Conservation (phyloP, 2,797 vertebrate genomes). For the Myotis pilosus region DNA sequence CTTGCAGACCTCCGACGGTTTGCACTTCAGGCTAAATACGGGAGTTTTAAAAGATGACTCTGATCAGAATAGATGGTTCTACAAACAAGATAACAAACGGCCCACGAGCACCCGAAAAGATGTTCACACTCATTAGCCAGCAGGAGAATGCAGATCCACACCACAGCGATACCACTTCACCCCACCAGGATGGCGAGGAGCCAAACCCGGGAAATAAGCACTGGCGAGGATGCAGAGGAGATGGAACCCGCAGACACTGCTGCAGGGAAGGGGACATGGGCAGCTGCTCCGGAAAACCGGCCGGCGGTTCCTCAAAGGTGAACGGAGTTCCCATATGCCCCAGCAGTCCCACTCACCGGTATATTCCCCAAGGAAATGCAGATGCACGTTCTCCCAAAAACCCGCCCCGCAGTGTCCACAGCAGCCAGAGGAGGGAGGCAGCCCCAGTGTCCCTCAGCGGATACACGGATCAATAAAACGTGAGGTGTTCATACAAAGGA, state of each 20-base stretch:
- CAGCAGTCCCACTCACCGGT: neutral
- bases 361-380: neutral
- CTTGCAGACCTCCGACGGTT: neutral
- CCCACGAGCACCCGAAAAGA: neutral
- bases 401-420: neutral
- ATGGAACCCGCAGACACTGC: neutral
- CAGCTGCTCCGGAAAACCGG: neutral
- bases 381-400: neutral
- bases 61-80: neutral
- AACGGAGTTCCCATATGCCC: neutral
- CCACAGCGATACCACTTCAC: accelerated
- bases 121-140: neutral
- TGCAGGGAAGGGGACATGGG: accelerated
- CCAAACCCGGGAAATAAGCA: neutral
- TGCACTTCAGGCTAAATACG: neutral
- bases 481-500: accelerated
- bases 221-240: neutral
- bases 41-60: neutral
- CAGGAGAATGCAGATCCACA: neutral
- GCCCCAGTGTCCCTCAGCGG: neutral
- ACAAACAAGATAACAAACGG: neutral
- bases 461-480: neutral
- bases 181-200: neutral
- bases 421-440: neutral
- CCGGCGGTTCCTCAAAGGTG: neutral